Percentiles rank a stretch among this genome's conserved stretches.
Conservation (phyloP, 2,113 vertebrate genomes). For the Desmodus rotundus region DNA sequence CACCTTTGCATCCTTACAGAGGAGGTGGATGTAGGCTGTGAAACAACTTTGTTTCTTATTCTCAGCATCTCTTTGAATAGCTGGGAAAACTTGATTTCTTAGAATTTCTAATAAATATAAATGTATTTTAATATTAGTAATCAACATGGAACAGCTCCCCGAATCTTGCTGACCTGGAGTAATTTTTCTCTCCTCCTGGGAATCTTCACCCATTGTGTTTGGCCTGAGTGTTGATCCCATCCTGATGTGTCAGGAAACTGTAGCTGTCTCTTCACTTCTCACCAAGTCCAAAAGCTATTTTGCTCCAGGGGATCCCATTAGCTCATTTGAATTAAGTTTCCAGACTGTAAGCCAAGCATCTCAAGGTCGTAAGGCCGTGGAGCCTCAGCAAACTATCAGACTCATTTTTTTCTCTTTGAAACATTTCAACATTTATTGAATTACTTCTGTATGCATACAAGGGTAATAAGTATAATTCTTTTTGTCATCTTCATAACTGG, state of each 20-base stretch:
- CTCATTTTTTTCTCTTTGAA: not conserved
- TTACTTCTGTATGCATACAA: not conserved
- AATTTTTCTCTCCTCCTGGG: not conserved
- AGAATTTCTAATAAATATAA: conserved; percentile 21
- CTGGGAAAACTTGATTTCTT: not conserved
- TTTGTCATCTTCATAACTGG: not conserved
- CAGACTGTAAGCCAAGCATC: conserved; percentile 6
- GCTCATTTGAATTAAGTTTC: conserved; percentile 40
- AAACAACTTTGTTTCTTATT: not conserved
- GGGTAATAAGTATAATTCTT: not conserved
- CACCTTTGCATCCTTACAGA: not conserved
- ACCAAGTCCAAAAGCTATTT: conserved; percentile 29
- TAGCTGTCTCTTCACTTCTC: conserved; percentile 37
- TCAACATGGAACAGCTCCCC: not conserved
- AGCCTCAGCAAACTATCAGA: not conserved
- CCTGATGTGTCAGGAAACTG: not conserved
- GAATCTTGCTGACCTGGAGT: not conserved
- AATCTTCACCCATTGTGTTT: not conserved
- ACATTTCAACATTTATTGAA: not conserved
- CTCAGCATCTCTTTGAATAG: not conserved
- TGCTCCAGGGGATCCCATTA: conserved; percentile 24
- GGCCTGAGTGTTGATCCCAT: conserved; percentile 17
- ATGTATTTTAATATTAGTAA: conserved; percentile 1
- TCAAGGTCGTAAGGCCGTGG: conserved; percentile 12
- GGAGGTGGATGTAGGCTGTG: not conserved